phyloP scores from a whole-genome alignment of 1,140 invertebrate genomes.

The Anoplophora glabripennis region DNA sequence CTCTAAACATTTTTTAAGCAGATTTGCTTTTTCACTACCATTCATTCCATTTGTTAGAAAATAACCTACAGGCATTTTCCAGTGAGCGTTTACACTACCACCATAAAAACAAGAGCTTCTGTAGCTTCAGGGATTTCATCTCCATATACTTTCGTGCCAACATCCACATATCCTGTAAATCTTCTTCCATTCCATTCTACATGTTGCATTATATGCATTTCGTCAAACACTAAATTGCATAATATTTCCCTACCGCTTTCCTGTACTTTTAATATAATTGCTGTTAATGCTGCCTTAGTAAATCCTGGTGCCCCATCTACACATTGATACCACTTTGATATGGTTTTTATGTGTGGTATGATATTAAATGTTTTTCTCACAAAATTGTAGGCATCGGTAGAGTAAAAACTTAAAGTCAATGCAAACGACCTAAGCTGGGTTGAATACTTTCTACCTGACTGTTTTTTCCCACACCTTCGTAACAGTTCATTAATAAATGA shows the following conservation, averaged over 20 bases:
- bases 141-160: slow-evolving; percentile 28
- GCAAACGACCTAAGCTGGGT: slow-evolving; percentile 33
- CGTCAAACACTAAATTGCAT: slow-evolving; percentile 37
- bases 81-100: slow-evolving; percentile 36
- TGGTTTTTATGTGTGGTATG: slow-evolving; percentile 36
- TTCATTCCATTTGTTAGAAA: slow-evolving; percentile 40
- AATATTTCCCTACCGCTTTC: slow-evolving; percentile 22
- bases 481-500: no score
- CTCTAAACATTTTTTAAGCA: slow-evolving; percentile 35
- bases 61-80: slow-evolving; percentile 46
- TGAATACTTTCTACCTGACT: slow-evolving; percentile 7
- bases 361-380: slow-evolving; percentile 28
- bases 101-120: slow-evolving; percentile 41
- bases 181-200: slow-evolving; percentile 34
- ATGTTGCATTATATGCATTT: slow-evolving; percentile 41
- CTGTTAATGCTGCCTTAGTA: slow-evolving; percentile 32
- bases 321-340: slow-evolving; percentile 39
- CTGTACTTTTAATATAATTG: slow-evolving; percentile 22
- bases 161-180: slow-evolving; percentile 33
- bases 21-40: slow-evolving; percentile 26
- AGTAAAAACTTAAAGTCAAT: slow-evolving; percentile 39
- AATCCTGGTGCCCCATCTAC: slow-evolving; percentile 40
- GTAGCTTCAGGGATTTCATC: slow-evolving; percentile 32
- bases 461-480: no score
- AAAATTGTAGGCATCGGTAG: slow-evolving; percentile 35